Evolutionary conservation across 2,888 invertebrate species (phyloP).

Genomic region (Eupithecia dodoneata): DNA sequence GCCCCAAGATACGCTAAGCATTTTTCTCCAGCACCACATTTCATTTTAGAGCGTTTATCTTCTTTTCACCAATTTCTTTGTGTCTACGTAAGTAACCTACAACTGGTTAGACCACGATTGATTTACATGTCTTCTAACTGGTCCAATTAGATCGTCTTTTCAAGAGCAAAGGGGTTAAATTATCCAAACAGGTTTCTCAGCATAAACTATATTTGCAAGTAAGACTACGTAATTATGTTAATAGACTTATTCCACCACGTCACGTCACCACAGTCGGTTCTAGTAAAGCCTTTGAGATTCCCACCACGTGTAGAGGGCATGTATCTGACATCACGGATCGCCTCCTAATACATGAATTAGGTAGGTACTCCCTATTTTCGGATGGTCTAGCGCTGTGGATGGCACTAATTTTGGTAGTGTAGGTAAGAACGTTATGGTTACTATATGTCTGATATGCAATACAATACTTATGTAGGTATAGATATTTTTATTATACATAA

Average conservation of each 20-base stretch:
- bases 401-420: neutral
- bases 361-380: neutral
- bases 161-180: slow-evolving; percentile 1
- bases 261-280: neutral
- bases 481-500: too few relatives aligned
- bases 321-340: neutral
- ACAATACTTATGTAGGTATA: too few relatives aligned
- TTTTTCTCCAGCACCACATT: too few relatives aligned
- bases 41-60: too few relatives aligned
- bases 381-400: neutral
- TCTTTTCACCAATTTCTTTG: too few relatives aligned
- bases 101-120: neutral
- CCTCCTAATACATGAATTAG: slow-evolving; percentile 2
- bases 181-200: neutral
- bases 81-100: neutral
- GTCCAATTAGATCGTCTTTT: neutral
- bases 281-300: slow-evolving; percentile 1
- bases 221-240: slow-evolving; percentile 1
- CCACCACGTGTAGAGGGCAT: neutral
- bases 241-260: neutral
- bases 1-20: too few relatives aligned
- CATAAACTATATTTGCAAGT: neutral
- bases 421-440: too few relatives aligned
- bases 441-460: too few relatives aligned
- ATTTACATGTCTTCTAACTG: neutral